A percentile compares a stretch with the other conserved stretches of the same genome.
phyloP scores from a whole-genome alignment of 2,888 invertebrate species.

The Euzophera pinguis region DNA sequence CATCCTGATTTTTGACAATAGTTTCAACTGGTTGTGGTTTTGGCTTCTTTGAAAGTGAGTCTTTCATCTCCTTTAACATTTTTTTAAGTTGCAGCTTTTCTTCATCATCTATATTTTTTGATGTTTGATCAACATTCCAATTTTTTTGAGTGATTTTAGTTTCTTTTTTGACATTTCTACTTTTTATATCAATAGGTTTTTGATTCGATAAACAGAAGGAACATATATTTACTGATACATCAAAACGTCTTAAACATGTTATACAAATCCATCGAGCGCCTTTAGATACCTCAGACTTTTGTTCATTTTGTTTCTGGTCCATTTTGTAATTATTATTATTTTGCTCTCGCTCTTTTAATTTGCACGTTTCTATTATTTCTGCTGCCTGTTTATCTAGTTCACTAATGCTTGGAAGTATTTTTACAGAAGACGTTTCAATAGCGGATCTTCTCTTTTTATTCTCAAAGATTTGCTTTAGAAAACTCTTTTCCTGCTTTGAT shows the following conservation, averaged over 20 bases:
- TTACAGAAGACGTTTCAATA: slow-evolving; percentile 63
- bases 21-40: slow-evolving; percentile 59
- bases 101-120: slow-evolving; percentile 32
- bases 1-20: slow-evolving; percentile 18
- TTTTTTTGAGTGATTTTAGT: slow-evolving; percentile 38
- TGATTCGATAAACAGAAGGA: slow-evolving; percentile 41
- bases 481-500: slow-evolving; percentile 72
- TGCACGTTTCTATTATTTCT: slow-evolving; percentile 82
- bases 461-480: slow-evolving; percentile 75
- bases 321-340: slow-evolving; percentile 25
- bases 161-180: slow-evolving; percentile 15
- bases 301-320: slow-evolving; percentile 16
- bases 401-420: slow-evolving; percentile 86
- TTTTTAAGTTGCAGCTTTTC: slow-evolving; percentile 83
- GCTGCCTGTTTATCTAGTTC: slow-evolving; percentile 89
- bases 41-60: slow-evolving; percentile 83
- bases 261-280: slow-evolving; percentile 56
- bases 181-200: slow-evolving; percentile 20
- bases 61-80: slow-evolving; percentile 88
- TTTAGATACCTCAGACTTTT: slow-evolving; percentile 12
- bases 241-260: slow-evolving; percentile 57
- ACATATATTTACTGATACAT: slow-evolving; percentile 49
- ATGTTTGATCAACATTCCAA: slow-evolving; percentile 18
- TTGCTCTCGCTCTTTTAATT: slow-evolving; percentile 44
- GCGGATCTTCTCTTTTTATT: slow-evolving; percentile 59